phyloP scores from a whole-genome alignment of 2,113 vertebrate genomes.

The Notarius quadriscutis region DNA sequence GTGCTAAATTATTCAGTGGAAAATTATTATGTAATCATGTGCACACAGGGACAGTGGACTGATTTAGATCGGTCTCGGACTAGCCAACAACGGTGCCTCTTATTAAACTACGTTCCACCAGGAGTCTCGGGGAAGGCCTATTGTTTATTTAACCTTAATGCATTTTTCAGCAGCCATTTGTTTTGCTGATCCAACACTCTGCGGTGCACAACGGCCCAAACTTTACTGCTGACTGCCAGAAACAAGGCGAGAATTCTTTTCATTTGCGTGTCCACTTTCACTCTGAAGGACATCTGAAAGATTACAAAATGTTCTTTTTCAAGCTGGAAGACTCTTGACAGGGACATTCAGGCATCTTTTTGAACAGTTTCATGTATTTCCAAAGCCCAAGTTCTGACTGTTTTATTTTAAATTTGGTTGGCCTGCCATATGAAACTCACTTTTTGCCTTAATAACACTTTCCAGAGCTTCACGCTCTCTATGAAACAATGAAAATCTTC shows the following conservation, averaged over 20 bases:
- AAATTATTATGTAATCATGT: constrained; percentile 33
- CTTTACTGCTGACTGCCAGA: constrained; percentile 21
- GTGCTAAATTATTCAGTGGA: constrained; percentile 34
- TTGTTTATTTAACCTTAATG: constrained; percentile 32
- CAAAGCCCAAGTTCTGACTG: not conserved
- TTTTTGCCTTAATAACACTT: not conserved
- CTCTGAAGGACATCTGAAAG: not conserved
- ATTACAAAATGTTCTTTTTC: not conserved
- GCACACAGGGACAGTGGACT: constrained; percentile 6
- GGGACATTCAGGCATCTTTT: not conserved
- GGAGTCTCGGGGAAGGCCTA: not conserved
- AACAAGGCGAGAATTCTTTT: not conserved
- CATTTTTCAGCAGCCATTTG: constrained; percentile 16
- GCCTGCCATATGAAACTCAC: not conserved
- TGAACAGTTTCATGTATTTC: not conserved
- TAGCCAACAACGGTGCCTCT: not conserved
- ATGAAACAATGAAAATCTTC: not conserved
- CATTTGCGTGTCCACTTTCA: not conserved
- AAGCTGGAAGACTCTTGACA: not conserved
- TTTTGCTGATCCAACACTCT: constrained; percentile 25
- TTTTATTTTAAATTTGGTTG: not conserved
- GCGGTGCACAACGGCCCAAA: not conserved
- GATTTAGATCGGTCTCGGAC: constrained; percentile 14
- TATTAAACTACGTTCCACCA: constrained; percentile 22
- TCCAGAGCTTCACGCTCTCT: not conserved